A percentile compares a stretch with the other conserved stretches of the same genome.
Evolutionary conservation across 2,113 vertebrate species (phyloP).

Genomic region (Haliaeetus leucogaster): DNA sequence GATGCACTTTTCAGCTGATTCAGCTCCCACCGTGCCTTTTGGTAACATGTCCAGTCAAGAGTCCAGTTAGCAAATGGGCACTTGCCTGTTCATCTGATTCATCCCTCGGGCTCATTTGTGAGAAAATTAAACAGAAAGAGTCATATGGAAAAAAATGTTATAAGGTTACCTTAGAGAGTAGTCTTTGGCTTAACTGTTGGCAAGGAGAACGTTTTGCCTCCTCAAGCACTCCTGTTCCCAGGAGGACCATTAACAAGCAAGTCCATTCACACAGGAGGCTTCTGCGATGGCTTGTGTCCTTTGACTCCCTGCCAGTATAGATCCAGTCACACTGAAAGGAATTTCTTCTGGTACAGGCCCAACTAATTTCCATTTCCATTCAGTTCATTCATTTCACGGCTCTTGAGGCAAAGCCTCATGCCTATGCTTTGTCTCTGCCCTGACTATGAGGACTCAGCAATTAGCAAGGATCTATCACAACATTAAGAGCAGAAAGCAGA

Average conservation of each 20-base stretch:
- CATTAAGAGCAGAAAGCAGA: neutral
- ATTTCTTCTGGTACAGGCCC: neutral
- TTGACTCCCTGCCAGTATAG: neutral
- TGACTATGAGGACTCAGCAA: neutral
- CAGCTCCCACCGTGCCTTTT: neutral
- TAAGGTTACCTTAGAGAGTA: neutral
- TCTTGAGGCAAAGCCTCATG: neutral
- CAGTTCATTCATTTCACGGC: neutral
- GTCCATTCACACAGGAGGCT: neutral
- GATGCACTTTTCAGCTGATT: neutral
- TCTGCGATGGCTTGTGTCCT: neutral
- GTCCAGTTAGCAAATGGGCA: neutral
- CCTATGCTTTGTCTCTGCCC: neutral
- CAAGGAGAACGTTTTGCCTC: neutral
- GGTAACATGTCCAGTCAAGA: neutral
- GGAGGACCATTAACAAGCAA: neutral
- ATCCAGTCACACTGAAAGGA: neutral
- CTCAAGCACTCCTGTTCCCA: neutral
- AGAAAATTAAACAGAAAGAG: neutral
- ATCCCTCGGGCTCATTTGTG: neutral
- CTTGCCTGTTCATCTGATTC: neutral
- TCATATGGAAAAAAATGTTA: neutral
- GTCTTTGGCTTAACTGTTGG: neutral
- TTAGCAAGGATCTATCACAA: neutral
- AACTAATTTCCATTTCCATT: neutral